A percentile compares a stretch with the other conserved stretches of the same genome.
phyloP scores from a whole-genome alignment of 2,888 invertebrate genomes.

The Hartigia nigra region DNA sequence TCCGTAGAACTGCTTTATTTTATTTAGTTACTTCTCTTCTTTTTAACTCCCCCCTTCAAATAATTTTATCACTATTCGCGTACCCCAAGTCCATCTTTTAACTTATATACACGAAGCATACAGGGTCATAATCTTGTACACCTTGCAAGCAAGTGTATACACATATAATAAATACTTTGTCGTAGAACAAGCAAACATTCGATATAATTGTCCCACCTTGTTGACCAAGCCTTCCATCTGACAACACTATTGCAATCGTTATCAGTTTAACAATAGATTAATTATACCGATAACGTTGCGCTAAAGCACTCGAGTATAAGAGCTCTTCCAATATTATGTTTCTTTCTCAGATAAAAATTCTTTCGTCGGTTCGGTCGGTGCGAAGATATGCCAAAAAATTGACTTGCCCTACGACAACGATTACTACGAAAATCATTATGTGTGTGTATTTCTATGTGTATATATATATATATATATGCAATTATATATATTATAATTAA shows the following conservation, averaged over 20 bases:
- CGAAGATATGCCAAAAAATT: neutral
- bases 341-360: neutral
- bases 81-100: conserved; percentile 12
- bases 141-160: neutral
- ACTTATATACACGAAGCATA: conserved; percentile 5
- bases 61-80: conserved; percentile 11
- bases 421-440: conserved; percentile 23
- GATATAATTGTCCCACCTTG: neutral
- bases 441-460: no score
- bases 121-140: neutral
- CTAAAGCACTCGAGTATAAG: neutral
- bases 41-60: neutral
- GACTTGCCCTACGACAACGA: conserved; percentile 38
- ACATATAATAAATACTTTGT: neutral
- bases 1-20: conserved; percentile 35
- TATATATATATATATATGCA: conserved; percentile 22
- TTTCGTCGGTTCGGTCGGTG: neutral
- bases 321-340: neutral
- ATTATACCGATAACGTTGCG: neutral
- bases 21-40: conserved; percentile 6
- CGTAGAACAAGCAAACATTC: neutral
- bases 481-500: no score
- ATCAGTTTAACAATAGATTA: neutral
- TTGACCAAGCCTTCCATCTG: neutral
- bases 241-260: neutral